Percentiles rank a stretch among this genome's conserved stretches.
phyloP scores from a whole-genome alignment of 2,888 invertebrate species.

The Dicroscelio sp. region DNA sequence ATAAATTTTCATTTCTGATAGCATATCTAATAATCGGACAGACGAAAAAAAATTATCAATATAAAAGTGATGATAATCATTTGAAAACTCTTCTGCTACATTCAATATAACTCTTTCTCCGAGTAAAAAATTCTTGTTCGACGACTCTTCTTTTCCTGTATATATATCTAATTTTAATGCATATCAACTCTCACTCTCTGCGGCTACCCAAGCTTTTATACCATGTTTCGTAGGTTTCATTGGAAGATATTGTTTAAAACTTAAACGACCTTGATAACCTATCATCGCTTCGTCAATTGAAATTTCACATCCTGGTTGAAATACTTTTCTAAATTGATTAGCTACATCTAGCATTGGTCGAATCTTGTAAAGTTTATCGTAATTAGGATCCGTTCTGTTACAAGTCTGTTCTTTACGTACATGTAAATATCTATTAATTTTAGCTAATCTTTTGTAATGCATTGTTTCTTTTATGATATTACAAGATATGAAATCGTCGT shows the following conservation, averaged over 20 bases:
- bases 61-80: not conserved
- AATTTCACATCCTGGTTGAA: slow-evolving; percentile 33
- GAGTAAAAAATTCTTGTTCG: not conserved
- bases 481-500: slow-evolving; percentile 19
- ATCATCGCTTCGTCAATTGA: slow-evolving; percentile 57
- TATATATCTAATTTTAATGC: not conserved
- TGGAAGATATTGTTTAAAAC: slow-evolving; percentile 68
- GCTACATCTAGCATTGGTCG: slow-evolving; percentile 25
- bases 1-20: not conserved
- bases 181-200: not conserved
- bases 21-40: not conserved
- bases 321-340: not conserved
- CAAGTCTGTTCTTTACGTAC: too few relatives aligned
- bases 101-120: not conserved
- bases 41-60: slow-evolving; percentile 22
- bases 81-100: not conserved
- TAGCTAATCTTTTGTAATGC: not conserved
- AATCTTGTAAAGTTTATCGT: too few relatives aligned
- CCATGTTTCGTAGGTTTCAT: slow-evolving; percentile 66
- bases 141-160: not conserved
- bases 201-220: slow-evolving; percentile 23
- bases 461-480: not conserved
- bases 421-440: slow-evolving; percentile 50
- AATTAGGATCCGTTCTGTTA: too few relatives aligned
- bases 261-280: slow-evolving; percentile 49